Base-by-base conservation (phyloP, 2,797 vertebrate species). In the Danio tinwini region DNA sequence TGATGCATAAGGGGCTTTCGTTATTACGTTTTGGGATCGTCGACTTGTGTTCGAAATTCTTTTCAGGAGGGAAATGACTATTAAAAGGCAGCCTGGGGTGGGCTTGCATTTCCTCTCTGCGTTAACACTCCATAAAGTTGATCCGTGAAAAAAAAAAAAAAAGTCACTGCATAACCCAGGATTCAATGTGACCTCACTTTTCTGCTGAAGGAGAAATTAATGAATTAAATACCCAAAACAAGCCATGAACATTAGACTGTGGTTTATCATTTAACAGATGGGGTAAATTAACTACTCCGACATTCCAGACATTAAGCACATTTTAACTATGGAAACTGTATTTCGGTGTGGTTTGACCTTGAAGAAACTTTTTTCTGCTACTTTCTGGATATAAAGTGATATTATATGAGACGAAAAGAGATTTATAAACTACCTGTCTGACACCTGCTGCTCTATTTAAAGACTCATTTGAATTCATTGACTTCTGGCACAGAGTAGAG, bases 101-200 rank as follows among this genome's bases (percentile, higher is more conserved):
- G 70, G 76, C 50, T 72, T 64, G 82, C 68, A 80, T 80, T 83
- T 79, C 74, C 69, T 82, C 61, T 67, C 79, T 52, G 44, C 49
- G 74, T 83, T 80, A 80, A 84, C 85, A 71, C 56, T 72, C 58
- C 47, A 79, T 79, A 79, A 79, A 79, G 58, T 17, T 79, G 76
- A 63, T 79, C 56, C 58, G 9, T 21, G 45, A 69, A 29, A 29
- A 1, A 29, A n/a, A n/a, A 65, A 17, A 16, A 17, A 71, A 49
- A 63, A 55, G n/a, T 12, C 64, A 73, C 40, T 53, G 49, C 58
- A 79, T 45, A 56, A 56, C 55, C 59, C 39, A 19, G 21, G 11
- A 47, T 16, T 64, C 40, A 53, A 19, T 72, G 14, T 47, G 59
- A 72, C 68, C 40, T 55, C 4, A 69, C 55, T 78, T 37, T 16